Percentiles rank a stretch among this genome's conserved stretches.
These are phyloP conservation scores for Cyanocitta stelleri DNA, from an alignment of 2,113 vertebrate genomes.

Conservation along the genomic window DNA sequence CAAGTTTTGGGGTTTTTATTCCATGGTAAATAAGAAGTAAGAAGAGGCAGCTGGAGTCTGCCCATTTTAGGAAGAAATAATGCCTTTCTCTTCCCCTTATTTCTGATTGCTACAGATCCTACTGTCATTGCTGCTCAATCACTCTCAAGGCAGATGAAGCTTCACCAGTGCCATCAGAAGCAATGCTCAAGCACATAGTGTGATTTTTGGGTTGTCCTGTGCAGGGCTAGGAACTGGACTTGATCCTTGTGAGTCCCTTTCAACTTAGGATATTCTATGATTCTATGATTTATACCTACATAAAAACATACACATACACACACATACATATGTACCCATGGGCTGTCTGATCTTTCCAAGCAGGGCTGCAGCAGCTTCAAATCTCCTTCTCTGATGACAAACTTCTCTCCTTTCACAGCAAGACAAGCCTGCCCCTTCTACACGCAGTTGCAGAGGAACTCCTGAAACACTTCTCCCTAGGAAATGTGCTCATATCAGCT, in stretches of 20 bases:
- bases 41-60: not conserved
- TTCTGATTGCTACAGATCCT: not conserved
- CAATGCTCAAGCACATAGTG: not conserved
- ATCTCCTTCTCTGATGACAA: not conserved
- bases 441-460: not conserved
- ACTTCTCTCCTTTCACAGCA: not conserved
- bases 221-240: not conserved
- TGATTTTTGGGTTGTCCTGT: not conserved
- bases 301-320: accelerated
- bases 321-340: accelerated
- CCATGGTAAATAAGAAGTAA: not conserved
- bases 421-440: not conserved
- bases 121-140: not conserved
- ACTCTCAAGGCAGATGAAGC: not conserved
- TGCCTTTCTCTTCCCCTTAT: not conserved
- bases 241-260: not conserved
- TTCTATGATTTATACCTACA: not conserved
- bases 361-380: not conserved
- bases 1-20: not conserved
- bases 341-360: not conserved
- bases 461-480: not conserved
- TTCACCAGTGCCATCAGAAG: not conserved
- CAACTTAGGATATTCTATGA: not conserved
- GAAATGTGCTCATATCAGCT: not conserved
- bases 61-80: not conserved